Percentiles rank a stretch among this genome's conserved stretches.
phyloP scores from a whole-genome alignment of 2,113 vertebrate genomes.

The Otocyon megalotis region DNA sequence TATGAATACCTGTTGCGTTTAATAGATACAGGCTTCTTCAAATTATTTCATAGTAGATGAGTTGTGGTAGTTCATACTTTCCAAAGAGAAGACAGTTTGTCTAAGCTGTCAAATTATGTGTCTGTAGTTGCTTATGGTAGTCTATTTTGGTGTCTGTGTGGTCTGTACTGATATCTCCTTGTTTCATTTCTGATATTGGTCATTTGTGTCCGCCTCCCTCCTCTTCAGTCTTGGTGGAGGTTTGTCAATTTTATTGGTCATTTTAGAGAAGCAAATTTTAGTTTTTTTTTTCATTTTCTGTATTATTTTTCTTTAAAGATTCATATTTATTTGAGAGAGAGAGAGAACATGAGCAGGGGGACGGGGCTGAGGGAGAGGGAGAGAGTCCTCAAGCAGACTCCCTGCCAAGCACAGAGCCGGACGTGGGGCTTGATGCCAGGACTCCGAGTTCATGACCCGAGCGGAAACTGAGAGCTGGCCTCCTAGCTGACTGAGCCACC shows the following conservation, averaged over 20 bases:
- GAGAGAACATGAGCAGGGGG: no score
- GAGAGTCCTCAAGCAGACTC: no score
- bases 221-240: not conserved
- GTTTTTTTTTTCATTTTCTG: not conserved
- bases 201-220: not conserved
- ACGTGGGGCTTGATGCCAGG: no score
- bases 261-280: not conserved
- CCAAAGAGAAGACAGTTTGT: not conserved
- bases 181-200: not conserved
- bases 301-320: no score
- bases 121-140: not conserved
- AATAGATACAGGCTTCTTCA: not conserved
- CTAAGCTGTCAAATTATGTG: not conserved
- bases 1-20: not conserved
- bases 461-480: no score
- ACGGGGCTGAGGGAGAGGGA: no score
- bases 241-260: not conserved
- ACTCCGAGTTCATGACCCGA: no score
- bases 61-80: not conserved
- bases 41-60: not conserved
- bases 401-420: no score
- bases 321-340: no score
- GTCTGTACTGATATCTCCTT: not conserved
- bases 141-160: not conserved
- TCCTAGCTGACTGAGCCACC: no score